Conservation (phyloP, 30 jellyfish, hydroid and myxozoan genomes). For the Cassiopea andromeda region DNA sequence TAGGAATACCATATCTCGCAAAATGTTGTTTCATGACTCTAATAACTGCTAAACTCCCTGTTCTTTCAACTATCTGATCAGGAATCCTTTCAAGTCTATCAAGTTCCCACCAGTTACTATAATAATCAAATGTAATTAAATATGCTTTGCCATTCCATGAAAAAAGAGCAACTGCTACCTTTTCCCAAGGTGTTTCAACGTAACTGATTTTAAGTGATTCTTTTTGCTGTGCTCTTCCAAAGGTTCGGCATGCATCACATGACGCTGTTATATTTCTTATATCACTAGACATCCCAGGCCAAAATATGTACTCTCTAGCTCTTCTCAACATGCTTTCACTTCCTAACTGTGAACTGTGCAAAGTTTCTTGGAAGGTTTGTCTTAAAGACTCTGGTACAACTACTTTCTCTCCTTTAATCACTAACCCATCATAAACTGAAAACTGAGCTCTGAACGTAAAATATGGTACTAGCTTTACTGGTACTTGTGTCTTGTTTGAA, state of each 20-base stretch:
- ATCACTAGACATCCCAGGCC: constrained; percentile 43
- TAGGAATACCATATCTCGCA: constrained; percentile 32
- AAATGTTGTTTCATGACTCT: constrained; percentile 30
- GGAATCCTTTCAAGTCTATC: constrained; percentile 49
- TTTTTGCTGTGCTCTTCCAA: constrained; percentile 59
- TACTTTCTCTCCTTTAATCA: constrained; percentile 29
- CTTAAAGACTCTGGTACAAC: constrained; percentile 25
- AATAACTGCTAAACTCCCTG: constrained; percentile 41
- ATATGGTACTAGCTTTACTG: constrained; percentile 9
- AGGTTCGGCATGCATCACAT: constrained; percentile 45
- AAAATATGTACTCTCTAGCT: constrained; percentile 34
- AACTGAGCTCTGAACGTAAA: background rate
- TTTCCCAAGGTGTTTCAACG: constrained; percentile 48
- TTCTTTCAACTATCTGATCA: constrained; percentile 30
- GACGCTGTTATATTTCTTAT: constrained; percentile 18
- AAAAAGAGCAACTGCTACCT: constrained; percentile 42
- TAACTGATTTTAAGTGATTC: constrained; percentile 1
- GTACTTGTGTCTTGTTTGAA: constrained; percentile 1
- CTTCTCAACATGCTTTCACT: constrained; percentile 34
- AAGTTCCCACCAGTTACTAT: constrained; percentile 52
- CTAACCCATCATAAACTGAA: background rate
- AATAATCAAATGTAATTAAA: constrained; percentile 32
- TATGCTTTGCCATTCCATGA: constrained; percentile 15
- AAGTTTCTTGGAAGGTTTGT: constrained; percentile 7
- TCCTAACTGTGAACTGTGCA: constrained; percentile 39